Evolutionary conservation across 2,888 invertebrate genomes (phyloP).

Genomic region (Drosophila gaucha): DNA sequence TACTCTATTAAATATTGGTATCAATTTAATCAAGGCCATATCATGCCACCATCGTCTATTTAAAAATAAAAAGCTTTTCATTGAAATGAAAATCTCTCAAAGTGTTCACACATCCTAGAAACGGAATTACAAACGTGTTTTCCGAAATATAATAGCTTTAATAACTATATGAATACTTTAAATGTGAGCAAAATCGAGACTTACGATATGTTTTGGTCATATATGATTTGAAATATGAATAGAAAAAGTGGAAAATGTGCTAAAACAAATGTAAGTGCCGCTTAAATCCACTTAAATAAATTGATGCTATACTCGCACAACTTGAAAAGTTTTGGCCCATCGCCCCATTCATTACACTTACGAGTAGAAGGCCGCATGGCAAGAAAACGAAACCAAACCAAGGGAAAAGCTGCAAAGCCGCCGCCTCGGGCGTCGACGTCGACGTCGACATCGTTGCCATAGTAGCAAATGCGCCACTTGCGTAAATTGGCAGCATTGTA

Average conservation of each 20-base stretch:
- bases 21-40: neutral
- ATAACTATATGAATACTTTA: neutral
- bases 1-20: neutral
- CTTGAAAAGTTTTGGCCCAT: conserved; percentile 59
- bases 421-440: conserved; percentile 37
- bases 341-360: conserved; percentile 69
- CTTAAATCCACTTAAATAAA: conserved; percentile 76
- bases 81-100: too few relatives aligned
- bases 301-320: conserved; percentile 61
- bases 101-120: too few relatives aligned
- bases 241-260: conserved; percentile 27
- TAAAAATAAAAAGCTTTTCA: neutral
- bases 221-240: conserved; percentile 36
- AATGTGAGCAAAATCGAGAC: neutral
- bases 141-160: neutral
- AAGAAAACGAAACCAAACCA: conserved; percentile 34
- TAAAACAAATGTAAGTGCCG: conserved; percentile 49
- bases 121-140: neutral
- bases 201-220: conserved; percentile 1
- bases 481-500: conserved; percentile 81
- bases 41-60: neutral
- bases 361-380: conserved; percentile 40
- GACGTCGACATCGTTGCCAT: conserved; percentile 29
- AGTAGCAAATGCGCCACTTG: conserved; percentile 68
- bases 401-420: conserved; percentile 53